A percentile compares a stretch with the other conserved stretches of the same genome.
Evolutionary conservation across 2,888 invertebrate species (phyloP).

Genomic region (Agrotis clavis): DNA sequence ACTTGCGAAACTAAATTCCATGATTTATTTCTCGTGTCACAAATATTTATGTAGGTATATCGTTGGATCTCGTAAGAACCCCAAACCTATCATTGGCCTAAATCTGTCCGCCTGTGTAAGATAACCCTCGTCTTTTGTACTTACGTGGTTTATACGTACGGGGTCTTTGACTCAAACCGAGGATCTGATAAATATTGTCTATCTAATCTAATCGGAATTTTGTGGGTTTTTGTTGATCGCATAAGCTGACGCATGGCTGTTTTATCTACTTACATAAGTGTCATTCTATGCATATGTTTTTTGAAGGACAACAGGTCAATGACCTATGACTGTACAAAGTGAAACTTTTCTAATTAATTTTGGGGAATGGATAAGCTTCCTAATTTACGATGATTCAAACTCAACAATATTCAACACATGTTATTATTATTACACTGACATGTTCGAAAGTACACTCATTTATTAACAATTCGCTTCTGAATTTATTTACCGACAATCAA

Average conservation of each 20-base stretch:
- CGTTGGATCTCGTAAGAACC: slow-evolving; percentile 5
- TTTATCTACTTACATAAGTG: slow-evolving; percentile 37
- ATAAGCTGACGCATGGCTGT: slow-evolving; percentile 35
- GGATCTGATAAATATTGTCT: slow-evolving; percentile 40
- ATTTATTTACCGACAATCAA: slow-evolving; percentile 62
- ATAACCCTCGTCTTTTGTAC: slow-evolving; percentile 28
- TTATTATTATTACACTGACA: slow-evolving; percentile 5
- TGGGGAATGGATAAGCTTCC: background rate
- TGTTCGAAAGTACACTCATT: slow-evolving; percentile 24
- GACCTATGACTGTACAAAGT: slow-evolving; percentile 16
- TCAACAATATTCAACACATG: background rate
- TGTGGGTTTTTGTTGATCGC: slow-evolving; percentile 38
- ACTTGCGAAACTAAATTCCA: background rate
- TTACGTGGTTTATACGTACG: slow-evolving; percentile 3
- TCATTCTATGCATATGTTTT: slow-evolving; percentile 15
- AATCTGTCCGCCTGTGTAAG: slow-evolving; percentile 31
- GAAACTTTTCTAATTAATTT: background rate
- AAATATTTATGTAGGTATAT: background rate
- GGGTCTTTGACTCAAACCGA: slow-evolving; percentile 40
- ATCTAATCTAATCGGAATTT: slow-evolving; percentile 50
- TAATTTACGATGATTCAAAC: background rate
- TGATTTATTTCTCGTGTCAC: background rate
- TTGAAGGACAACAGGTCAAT: slow-evolving; percentile 47
- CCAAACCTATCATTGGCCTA: slow-evolving; percentile 22
- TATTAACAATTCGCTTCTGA: slow-evolving; percentile 40